phyloP scores from a whole-genome alignment of 2,113 vertebrate genomes.

The Alethe castanea region DNA sequence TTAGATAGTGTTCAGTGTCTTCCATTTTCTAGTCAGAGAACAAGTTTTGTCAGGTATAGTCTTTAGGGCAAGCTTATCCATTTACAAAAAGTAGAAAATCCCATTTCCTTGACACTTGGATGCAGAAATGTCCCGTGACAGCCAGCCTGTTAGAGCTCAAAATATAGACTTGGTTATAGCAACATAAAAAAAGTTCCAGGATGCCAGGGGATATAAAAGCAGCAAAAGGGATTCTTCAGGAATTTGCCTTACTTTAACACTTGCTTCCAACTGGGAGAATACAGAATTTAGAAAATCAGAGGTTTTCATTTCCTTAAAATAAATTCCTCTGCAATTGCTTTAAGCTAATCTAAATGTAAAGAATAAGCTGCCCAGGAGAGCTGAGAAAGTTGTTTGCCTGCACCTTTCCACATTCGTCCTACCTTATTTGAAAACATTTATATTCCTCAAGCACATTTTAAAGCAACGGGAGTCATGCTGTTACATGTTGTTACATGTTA shows the following conservation, averaged over 20 bases:
- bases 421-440: not conserved
- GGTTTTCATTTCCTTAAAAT: not conserved
- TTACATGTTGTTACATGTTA: too few relatives aligned
- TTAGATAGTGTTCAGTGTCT: not conserved
- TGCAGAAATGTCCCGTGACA: not conserved
- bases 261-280: not conserved
- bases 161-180: not conserved
- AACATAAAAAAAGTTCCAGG: not conserved
- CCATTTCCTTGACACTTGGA: not conserved
- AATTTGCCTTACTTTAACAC: not conserved
- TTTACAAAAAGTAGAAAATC: not conserved
- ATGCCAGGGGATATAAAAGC: not conserved
- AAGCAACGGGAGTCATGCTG: not conserved
- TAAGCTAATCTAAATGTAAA: not conserved
- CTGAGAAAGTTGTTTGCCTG: not conserved
- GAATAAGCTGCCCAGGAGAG: not conserved
- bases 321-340: not conserved
- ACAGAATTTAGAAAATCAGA: not conserved
- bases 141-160: not conserved
- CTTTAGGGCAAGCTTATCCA: not conserved
- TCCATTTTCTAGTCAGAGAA: not conserved
- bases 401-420: not conserved
- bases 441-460: not conserved
- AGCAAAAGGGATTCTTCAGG: not conserved
- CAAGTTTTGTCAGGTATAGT: not conserved